Evolutionary conservation across 2,113 vertebrate species (phyloP).

Genomic region (Myrmophylax atrothorax): DNA sequence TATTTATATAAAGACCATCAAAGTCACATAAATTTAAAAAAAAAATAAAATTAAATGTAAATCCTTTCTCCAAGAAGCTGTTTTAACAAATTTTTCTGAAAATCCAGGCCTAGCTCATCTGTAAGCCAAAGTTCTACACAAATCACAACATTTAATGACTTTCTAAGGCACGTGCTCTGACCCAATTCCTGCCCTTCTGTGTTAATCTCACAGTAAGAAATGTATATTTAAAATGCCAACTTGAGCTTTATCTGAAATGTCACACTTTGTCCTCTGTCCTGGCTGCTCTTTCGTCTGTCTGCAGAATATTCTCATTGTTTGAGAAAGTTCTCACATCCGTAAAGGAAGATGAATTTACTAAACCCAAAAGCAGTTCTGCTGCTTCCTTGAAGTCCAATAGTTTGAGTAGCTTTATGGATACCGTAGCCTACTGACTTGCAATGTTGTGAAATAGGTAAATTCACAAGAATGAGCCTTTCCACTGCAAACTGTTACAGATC

Average conservation of each 20-base stretch:
- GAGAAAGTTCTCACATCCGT: neutral
- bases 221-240: neutral
- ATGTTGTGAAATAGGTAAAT: neutral
- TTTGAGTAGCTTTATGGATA: neutral
- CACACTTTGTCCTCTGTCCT: neutral
- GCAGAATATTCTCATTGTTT: neutral
- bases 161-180: neutral
- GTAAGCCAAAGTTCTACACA: neutral
- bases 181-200: neutral
- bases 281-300: neutral
- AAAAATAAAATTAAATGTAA: neutral
- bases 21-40: neutral
- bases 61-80: neutral
- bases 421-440: neutral
- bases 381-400: neutral
- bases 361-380: neutral
- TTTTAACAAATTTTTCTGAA: neutral
- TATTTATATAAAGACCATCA: neutral
- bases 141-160: neutral
- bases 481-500: neutral
- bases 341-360: neutral
- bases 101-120: neutral
- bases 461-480: neutral
- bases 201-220: neutral
- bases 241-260: neutral